Base-by-base conservation (phyloP, 2,888 invertebrate species). In the Lypha dubia region DNA sequence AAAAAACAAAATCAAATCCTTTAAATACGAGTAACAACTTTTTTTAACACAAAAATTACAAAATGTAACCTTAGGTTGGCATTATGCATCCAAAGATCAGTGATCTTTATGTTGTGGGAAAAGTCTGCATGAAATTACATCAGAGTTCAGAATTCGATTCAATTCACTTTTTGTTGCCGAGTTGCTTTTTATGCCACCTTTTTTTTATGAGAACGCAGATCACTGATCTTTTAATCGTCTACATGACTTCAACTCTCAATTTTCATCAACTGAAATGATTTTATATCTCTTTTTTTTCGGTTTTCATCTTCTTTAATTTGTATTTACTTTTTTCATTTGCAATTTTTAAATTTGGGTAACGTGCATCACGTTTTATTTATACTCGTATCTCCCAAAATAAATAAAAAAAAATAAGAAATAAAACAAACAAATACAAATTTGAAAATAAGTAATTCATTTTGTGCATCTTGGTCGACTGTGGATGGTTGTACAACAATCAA, bases 301-400 rank as follows among this genome's bases (percentile, higher is more conserved):
- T n/a, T n/a, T n/a, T n/a, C n/a, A n/a, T n/a, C 32, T 62, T 35
- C 13, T 5, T 32, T 4, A 62, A 32, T 62, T 58, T 75, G 62
- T 49, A 7, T 71, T 58, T 63, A 53, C 24, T 49, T 67, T 38
- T 22, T 41, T 17, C 44, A 3, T 28, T 53, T 32, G 75, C 79
- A 71, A 67, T 75, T 79, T 77, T 68, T 49, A 60, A 38, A 84
- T 80, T 77, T 84, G 73, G 80, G 84, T 80, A 84, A 84, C 67
- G 76, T 80, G 76, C 76, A 76, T 84, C 84, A 84, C 84, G 84
- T 80, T 84, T 82, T 84, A n/a, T 71, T n/a, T 62, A 20, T 20
- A 49, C 20, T 9, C 49, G 46, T 46, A 75, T 63, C 68, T 70
- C 24, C 22, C 32, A 70, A 53, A 73, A 79, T 20, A 56, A 56